A percentile compares a stretch with the other conserved stretches of the same genome.
Conservation (phyloP, 1,140 invertebrate genomes). For the Samia ricini region DNA sequence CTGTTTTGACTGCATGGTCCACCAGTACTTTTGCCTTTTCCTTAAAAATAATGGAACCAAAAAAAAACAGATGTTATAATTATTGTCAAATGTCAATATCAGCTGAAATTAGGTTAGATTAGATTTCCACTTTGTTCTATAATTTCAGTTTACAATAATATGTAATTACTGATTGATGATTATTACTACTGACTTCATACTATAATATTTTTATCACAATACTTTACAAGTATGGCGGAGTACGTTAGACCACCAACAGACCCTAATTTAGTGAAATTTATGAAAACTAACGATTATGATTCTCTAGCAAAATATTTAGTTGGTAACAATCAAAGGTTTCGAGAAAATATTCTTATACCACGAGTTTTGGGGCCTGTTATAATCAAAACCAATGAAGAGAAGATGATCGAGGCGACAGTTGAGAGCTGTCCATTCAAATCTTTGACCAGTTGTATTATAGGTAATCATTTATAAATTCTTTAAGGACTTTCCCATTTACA, state of each 20-base stretch:
- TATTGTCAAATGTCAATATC: background rate
- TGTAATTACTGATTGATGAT: background rate
- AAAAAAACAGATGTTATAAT: too few species aligned
- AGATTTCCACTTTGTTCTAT: background rate
- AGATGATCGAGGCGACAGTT: slow-evolving; percentile 89
- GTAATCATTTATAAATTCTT: slow-evolving; percentile 73
- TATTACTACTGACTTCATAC: background rate
- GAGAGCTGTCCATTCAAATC: slow-evolving; percentile 97
- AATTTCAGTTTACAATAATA: too few species aligned
- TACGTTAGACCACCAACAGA: slow-evolving; percentile 51
- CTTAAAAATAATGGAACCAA: too few species aligned
- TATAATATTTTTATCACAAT: background rate
- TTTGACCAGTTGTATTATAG: slow-evolving; percentile 92
- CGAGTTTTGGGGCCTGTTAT: slow-evolving; percentile 84
- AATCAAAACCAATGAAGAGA: slow-evolving; percentile 92
- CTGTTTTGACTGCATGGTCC: too few species aligned
- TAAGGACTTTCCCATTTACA: background rate
- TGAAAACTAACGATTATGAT: slow-evolving; percentile 77
- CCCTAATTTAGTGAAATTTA: slow-evolving; percentile 60
- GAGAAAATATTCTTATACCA: slow-evolving; percentile 91
- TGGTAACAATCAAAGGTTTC: slow-evolving; percentile 81
- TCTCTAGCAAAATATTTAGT: slow-evolving; percentile 82
- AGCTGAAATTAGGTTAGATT: slow-evolving; percentile 6
- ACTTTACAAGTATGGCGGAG: slow-evolving; percentile 39
- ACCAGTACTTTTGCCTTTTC: too few species aligned